Evolutionary conservation across 1,140 invertebrate species (phyloP), one percentile per base, ranked within the genome.

Genomic region (Hypsibius dujardini): DNA sequence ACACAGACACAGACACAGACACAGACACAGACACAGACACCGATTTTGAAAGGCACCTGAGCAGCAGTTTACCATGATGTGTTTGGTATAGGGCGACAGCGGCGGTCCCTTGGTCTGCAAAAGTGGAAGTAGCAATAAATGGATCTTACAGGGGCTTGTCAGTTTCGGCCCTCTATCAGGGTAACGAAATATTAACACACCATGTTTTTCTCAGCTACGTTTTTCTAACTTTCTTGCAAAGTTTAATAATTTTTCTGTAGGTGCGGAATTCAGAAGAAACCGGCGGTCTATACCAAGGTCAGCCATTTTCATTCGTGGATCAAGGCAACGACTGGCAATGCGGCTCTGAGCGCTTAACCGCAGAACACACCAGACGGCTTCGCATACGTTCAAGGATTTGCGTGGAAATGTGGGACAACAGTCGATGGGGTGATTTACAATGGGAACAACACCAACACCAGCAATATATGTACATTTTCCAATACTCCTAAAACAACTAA

Each of bases 11-110:
- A 28, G 28, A 28, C 28, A 28, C 28, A 28, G 28, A 28, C 28
- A 28, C 28, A 28, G n/a, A 56, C 7, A 56, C n/a, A 56, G 50
- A n/a, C 7, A 56, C n/a, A 12, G n/a, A 56, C n/a, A 12, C n/a
- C n/a, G 7, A 7, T 56, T 56, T 56, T 7, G 7, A 56, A 56
- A 12, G 50, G 7, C 50, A 56, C n/a, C 7, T 56, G n/a, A 56
- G 50, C n/a, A 12, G 7, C n/a, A n/a, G 50, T 56, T 7, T 12
- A 56, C n/a, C 7, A 56, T n/a, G 50, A 56, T 56, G n/a, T 56
- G 50, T 56, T n/a, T 56, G 50, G 50, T 56, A n/a, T 56, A 56
- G 50, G 50, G 50, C n/a, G 50, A 56, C n/a, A 56, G 50, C n/a
- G 50, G 50, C 50, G 50, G 50, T 56, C 50, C 50, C n/a, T 56